A percentile compares a stretch with the other conserved stretches of the same genome.
Evolutionary conservation across 2,113 vertebrate species (phyloP).

Genomic region (Megalops atlanticus): DNA sequence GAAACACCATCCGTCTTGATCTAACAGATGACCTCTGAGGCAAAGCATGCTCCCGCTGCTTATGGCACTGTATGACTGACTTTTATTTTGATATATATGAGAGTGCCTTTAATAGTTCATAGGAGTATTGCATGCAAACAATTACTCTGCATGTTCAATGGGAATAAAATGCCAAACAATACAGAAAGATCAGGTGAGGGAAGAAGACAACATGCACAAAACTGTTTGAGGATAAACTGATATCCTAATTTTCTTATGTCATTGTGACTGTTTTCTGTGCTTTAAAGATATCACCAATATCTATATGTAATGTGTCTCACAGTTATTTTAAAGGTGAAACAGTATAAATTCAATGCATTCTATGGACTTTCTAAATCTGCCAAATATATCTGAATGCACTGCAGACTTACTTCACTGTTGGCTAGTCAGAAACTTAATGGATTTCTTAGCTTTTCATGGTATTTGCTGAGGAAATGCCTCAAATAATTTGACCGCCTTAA

Average conservation of each 20-base stretch:
- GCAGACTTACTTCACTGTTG: background rate
- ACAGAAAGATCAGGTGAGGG: too few species aligned
- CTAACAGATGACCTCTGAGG: constrained; percentile 7
- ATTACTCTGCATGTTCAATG: too few species aligned
- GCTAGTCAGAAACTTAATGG: background rate
- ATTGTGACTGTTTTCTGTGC: too few species aligned
- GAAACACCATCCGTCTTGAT: constrained; percentile 54
- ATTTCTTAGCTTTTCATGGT: constrained; percentile 6
- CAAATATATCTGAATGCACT: background rate
- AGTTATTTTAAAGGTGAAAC: too few species aligned
- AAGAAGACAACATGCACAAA: too few species aligned
- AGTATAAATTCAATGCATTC: background rate
- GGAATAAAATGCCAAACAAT: too few species aligned
- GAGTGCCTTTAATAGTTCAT: too few species aligned
- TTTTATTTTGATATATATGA: background rate
- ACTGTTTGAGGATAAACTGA: too few species aligned
- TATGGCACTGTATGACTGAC: background rate
- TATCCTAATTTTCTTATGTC: too few species aligned
- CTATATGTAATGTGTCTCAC: too few species aligned
- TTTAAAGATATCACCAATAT: too few species aligned
- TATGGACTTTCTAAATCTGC: background rate
- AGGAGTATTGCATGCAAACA: too few species aligned
- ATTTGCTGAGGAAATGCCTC: constrained; percentile 35
- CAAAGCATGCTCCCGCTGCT: background rate
- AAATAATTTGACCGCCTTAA: constrained; percentile 7